These are phyloP conservation scores for Miniopterus natalensis DNA, from an alignment of 2,113 vertebrate genomes.

Conservation along the genomic window DNA sequence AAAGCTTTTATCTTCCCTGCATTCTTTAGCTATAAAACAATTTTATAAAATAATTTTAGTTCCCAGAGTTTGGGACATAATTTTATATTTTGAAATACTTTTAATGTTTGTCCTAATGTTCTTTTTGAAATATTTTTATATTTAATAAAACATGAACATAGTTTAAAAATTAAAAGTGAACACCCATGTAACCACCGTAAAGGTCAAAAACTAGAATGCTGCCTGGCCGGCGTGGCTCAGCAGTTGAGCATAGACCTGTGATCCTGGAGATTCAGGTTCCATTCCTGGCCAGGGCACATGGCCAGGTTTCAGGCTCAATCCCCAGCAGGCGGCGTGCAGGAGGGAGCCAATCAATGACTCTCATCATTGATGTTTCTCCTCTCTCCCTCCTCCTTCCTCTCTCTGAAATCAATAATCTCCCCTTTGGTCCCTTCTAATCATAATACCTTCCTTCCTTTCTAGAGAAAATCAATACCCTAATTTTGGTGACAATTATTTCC, in stretches of 20 bases:
- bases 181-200: background rate
- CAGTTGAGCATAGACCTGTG: too few species aligned
- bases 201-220: background rate
- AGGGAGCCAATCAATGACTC: too few species aligned
- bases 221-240: too few species aligned
- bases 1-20: constrained; percentile 25
- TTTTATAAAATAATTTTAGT: background rate
- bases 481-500: constrained; percentile 23
- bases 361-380: too few species aligned
- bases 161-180: constrained; percentile 24
- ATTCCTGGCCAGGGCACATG: too few species aligned
- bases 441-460: background rate
- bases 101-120: constrained; percentile 1
- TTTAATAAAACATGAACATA: background rate
- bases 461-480: constrained; percentile 7
- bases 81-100: constrained; percentile 18
- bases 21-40: constrained; percentile 28
- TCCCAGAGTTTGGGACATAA: background rate
- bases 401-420: too few species aligned
- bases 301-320: too few species aligned
- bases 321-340: too few species aligned
- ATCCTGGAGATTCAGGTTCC: too few species aligned
- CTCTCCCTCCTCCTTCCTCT: too few species aligned
- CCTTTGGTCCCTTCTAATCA: background rate
- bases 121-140: background rate